Evolutionary conservation across 1,140 invertebrate species (phyloP).

Genomic region (Steinernema feltiae): DNA sequence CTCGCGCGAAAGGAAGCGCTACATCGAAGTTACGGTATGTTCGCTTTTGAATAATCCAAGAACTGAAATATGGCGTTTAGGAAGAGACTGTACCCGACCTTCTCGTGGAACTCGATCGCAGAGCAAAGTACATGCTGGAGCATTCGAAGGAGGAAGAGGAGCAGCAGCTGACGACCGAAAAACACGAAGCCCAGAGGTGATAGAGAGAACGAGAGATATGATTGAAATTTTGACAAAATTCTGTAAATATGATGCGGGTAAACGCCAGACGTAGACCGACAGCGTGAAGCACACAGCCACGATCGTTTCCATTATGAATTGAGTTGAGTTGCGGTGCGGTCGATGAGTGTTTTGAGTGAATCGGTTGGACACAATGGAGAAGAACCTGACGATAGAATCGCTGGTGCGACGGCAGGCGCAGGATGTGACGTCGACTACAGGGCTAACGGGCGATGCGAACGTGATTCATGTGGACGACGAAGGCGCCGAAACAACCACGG

Average conservation of each 20-base stretch:
- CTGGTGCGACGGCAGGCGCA: neutral
- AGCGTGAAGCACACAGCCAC: neutral
- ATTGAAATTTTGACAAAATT: neutral
- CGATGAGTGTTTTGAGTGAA: neutral
- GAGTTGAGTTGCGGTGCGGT: neutral
- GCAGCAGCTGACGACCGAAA: neutral
- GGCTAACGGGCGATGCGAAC: neutral
- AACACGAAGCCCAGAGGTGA: neutral
- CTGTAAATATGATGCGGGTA: neutral
- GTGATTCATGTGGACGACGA: neutral
- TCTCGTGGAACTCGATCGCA: neutral
- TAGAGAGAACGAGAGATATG: neutral
- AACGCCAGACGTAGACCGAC: neutral
- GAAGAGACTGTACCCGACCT: neutral
- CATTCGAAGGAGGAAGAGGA: neutral
- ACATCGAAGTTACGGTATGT: neutral
- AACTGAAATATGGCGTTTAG: neutral
- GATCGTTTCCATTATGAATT: neutral
- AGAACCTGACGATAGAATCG: neutral
- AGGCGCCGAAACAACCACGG: too few species aligned
- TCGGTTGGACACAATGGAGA: neutral
- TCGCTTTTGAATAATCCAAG: neutral
- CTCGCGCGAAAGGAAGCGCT: neutral
- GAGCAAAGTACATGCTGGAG: neutral
- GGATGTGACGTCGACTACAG: neutral